Evolutionary conservation across 2,113 vertebrate species (phyloP).

Genomic region (Paralichthys olivaceus): DNA sequence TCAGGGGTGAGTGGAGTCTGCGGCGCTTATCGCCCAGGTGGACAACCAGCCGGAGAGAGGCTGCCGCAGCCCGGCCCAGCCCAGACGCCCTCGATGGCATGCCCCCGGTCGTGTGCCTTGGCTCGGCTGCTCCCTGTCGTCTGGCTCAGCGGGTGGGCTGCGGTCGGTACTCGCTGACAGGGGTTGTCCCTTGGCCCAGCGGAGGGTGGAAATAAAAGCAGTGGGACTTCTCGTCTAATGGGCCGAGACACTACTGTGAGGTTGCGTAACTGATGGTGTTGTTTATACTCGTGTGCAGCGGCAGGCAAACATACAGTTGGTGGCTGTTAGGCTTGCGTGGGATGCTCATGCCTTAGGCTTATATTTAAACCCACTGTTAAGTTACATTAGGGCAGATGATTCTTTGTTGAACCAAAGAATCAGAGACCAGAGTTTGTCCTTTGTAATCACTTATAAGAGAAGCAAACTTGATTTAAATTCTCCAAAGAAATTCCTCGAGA

Average conservation of each 20-base stretch:
- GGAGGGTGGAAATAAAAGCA: conserved; percentile 49
- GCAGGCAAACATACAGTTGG: conserved; percentile 59
- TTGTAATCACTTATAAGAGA: conserved; percentile 26
- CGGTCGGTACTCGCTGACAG: conserved; percentile 18
- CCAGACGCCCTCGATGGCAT: conserved; percentile 33
- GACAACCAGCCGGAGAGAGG: conserved; percentile 50
- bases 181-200: conserved; percentile 45
- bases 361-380: conserved; percentile 46
- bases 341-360: conserved; percentile 31
- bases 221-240: conserved; percentile 52
- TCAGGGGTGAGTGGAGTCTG: conserved; percentile 45
- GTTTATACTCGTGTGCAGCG: conserved; percentile 55
- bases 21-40: conserved; percentile 56
- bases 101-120: conserved; percentile 48
- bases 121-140: conserved; percentile 60
- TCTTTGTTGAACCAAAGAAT: conserved; percentile 26
- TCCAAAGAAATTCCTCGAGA: background rate
- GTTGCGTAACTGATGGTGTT: conserved; percentile 51
- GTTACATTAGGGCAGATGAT: conserved; percentile 17
- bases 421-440: conserved; percentile 7
- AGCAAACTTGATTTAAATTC: conserved; percentile 23
- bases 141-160: conserved; percentile 54
- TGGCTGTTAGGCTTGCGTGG: conserved; percentile 53
- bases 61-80: conserved; percentile 11
- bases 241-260: conserved; percentile 47